phyloP scores from a whole-genome alignment of 2,113 vertebrate genomes.

The Cisticola juncidis region DNA sequence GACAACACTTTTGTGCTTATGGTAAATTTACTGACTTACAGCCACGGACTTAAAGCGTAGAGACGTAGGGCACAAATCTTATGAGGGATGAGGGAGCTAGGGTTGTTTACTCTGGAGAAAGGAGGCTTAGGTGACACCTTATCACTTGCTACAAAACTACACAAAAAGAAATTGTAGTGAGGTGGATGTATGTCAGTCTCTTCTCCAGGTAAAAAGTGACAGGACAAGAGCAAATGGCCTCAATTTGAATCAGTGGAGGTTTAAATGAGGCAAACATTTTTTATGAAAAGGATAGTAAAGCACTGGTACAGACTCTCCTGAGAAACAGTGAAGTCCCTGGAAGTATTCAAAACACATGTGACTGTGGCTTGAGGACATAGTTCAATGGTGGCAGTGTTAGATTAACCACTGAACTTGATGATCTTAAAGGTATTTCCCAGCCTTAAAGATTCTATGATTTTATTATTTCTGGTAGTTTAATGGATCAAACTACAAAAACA shows the following conservation, averaged over 20 bases:
- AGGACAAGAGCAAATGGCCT: neutral
- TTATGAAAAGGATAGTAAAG: neutral
- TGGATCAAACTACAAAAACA: neutral
- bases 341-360: neutral
- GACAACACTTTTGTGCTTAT: neutral
- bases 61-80: too few species aligned
- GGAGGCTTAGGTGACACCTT: neutral
- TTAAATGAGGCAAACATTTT: neutral
- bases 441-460: neutral
- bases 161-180: neutral
- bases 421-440: neutral
- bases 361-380: neutral
- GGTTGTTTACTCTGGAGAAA: neutral
- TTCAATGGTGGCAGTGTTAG: neutral
- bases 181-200: neutral
- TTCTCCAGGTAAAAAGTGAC: neutral
- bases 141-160: neutral
- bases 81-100: neutral
- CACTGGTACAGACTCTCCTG: neutral
- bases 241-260: neutral
- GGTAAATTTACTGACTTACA: neutral
- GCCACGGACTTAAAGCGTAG: neutral
- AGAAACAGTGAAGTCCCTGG: neutral
- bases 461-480: neutral
- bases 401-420: neutral